These are phyloP conservation scores for Thaumetopoea pityocampa DNA, from an alignment of 1,140 invertebrate species.

Conservation along the genomic window DNA sequence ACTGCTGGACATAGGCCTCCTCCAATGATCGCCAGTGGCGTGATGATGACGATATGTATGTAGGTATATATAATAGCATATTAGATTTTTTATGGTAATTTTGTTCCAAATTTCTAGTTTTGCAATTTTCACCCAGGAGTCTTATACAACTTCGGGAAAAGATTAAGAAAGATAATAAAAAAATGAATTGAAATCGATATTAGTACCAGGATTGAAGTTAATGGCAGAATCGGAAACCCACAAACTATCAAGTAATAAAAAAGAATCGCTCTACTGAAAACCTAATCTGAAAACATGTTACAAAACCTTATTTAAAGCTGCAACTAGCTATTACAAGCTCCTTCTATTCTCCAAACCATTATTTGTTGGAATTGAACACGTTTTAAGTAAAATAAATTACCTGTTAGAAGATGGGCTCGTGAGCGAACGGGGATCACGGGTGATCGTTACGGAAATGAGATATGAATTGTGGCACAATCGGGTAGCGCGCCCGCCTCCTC, in stretches of 20 bases:
- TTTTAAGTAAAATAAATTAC: conserved; percentile 43
- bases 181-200: too few relatives aligned
- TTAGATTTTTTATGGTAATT: too few relatives aligned
- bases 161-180: too few relatives aligned
- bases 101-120: too few relatives aligned
- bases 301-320: conserved; percentile 14
- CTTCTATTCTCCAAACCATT: conserved; percentile 22
- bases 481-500: conserved; percentile 5
- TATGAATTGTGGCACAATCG: conserved; percentile 39
- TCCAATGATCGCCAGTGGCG: too few relatives aligned
- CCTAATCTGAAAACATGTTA: conserved; percentile 14
- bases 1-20: too few relatives aligned
- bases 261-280: conserved; percentile 1
- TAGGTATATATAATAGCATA: too few relatives aligned
- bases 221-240: too few relatives aligned
- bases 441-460: conserved; percentile 39
- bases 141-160: too few relatives aligned
- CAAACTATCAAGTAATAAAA: neutral
- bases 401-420: conserved; percentile 36
- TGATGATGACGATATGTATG: too few relatives aligned
- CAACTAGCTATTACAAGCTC: conserved; percentile 7
- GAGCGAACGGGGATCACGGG: conserved; percentile 23
- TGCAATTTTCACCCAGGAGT: too few relatives aligned
- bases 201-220: too few relatives aligned
- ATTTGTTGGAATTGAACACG: conserved; percentile 27